Percentiles rank a stretch among this genome's conserved stretches.
Evolutionary conservation across 2,888 invertebrate species (phyloP).

Genomic region (Catocala sponsa): DNA sequence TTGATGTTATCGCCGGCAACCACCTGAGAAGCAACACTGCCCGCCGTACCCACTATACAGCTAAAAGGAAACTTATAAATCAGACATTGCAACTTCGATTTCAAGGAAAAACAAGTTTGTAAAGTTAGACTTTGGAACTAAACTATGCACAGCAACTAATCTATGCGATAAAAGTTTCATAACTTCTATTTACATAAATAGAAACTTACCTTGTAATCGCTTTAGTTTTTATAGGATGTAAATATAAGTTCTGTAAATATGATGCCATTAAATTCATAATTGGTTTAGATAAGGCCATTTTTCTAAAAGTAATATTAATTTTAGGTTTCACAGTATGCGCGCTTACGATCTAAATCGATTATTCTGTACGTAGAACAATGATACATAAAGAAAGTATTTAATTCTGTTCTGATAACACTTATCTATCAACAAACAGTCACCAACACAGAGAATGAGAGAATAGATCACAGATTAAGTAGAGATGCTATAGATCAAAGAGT

Average conservation of each 20-base stretch:
- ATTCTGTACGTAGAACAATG: slow-evolving; percentile 36
- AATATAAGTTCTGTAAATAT: slow-evolving; percentile 93
- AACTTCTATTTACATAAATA: slow-evolving; percentile 4
- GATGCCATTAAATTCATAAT: slow-evolving; percentile 90
- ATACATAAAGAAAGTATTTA: slow-evolving; percentile 29
- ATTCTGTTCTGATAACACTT: slow-evolving; percentile 34
- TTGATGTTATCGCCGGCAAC: slow-evolving; percentile 90
- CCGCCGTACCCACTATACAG: slow-evolving; percentile 91
- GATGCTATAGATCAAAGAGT: too few relatives aligned
- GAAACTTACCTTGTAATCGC: slow-evolving; percentile 91
- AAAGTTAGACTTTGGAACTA: slow-evolving; percentile 42
- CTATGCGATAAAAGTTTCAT: slow-evolving; percentile 5
- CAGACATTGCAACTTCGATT: too few relatives aligned
- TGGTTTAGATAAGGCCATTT: slow-evolving; percentile 92
- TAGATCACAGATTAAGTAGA: too few relatives aligned
- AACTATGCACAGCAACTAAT: slow-evolving; percentile 28
- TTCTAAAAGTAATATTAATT: slow-evolving; percentile 23
- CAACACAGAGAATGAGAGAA: background rate
- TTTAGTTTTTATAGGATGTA: slow-evolving; percentile 93
- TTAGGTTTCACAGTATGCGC: slow-evolving; percentile 30
- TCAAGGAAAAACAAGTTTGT: background rate
- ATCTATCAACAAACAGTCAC: slow-evolving; percentile 41
- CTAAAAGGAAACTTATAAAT: slow-evolving; percentile 77
- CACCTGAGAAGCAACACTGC: slow-evolving; percentile 92
- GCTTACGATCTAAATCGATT: slow-evolving; percentile 31